Conservation (phyloP, 2,888 invertebrate genomes). For the Rhyacophila evoluta region DNA sequence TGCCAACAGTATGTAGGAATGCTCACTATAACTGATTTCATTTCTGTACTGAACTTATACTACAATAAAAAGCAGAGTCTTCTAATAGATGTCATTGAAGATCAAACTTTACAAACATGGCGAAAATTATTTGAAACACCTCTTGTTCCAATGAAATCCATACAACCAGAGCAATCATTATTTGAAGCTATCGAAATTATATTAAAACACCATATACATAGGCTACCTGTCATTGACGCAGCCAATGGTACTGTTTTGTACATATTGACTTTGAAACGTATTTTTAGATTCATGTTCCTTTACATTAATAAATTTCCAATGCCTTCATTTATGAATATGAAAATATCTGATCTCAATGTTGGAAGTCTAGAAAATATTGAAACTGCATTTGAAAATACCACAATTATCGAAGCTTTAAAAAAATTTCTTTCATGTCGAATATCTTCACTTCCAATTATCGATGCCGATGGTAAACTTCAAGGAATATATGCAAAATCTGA, state of each 20-base stretch:
- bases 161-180: conserved; percentile 37
- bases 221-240: conserved; percentile 41
- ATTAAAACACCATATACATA: conserved; percentile 39
- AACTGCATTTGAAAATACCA: conserved; percentile 26
- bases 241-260: conserved; percentile 32
- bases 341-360: conserved; percentile 36
- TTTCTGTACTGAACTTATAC: conserved; percentile 36
- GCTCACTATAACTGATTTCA: conserved; percentile 44
- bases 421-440: conserved; percentile 35
- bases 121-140: conserved; percentile 37
- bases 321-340: conserved; percentile 35
- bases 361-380: conserved; percentile 32
- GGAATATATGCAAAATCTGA: conserved; percentile 40
- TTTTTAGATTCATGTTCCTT: conserved; percentile 41
- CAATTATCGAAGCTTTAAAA: conserved; percentile 40
- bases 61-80: conserved; percentile 34
- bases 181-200: conserved; percentile 39
- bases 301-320: conserved; percentile 35
- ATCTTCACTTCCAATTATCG: conserved; percentile 43
- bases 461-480: conserved; percentile 34
- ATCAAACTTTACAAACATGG: conserved; percentile 43
- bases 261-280: conserved; percentile 40
- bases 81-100: conserved; percentile 31
- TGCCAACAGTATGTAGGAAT: conserved; percentile 35
- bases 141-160: conserved; percentile 31